These are phyloP conservation scores for Protobothrops flavoviridis DNA, from an alignment of 2,113 vertebrate species.

Conservation along the genomic window DNA sequence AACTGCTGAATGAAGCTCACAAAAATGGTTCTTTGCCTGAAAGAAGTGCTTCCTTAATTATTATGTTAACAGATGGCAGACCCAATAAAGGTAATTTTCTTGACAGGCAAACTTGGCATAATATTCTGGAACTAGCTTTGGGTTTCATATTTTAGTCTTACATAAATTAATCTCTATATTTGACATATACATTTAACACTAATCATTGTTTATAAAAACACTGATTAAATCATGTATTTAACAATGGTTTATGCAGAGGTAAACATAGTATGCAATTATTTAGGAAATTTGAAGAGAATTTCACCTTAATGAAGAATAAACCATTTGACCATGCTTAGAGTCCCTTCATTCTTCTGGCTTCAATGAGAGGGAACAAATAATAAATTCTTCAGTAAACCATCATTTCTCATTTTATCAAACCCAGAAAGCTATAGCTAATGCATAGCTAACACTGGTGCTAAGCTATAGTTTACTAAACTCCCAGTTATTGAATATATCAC, in stretches of 20 bases:
- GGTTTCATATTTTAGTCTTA: background rate
- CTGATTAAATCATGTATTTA: background rate
- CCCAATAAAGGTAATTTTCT: constrained; percentile 78
- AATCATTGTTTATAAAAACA: background rate
- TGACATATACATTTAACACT: background rate
- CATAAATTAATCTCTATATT: background rate
- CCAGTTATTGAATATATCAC: background rate
- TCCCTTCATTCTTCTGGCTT: background rate
- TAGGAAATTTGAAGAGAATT: background rate
- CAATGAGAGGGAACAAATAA: background rate
- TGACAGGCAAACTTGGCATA: constrained; percentile 7
- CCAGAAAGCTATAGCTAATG: background rate
- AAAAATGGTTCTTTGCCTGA: background rate
- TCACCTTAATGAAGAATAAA: background rate
- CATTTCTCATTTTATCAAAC: background rate
- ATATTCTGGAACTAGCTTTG: background rate
- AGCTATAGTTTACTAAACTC: background rate
- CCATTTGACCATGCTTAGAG: background rate
- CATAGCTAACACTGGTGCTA: background rate
- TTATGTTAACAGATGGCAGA: constrained; percentile 81
- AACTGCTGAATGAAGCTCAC: constrained; percentile 16
- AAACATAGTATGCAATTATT: background rate
- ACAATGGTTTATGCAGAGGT: background rate
- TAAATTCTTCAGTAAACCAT: background rate
- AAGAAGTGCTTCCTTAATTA: constrained; percentile 31